Evolutionary conservation across 2,797 vertebrate genomes (phyloP), one percentile per base, ranked within the genome.

Genomic region (Enteromius anoplus): DNA sequence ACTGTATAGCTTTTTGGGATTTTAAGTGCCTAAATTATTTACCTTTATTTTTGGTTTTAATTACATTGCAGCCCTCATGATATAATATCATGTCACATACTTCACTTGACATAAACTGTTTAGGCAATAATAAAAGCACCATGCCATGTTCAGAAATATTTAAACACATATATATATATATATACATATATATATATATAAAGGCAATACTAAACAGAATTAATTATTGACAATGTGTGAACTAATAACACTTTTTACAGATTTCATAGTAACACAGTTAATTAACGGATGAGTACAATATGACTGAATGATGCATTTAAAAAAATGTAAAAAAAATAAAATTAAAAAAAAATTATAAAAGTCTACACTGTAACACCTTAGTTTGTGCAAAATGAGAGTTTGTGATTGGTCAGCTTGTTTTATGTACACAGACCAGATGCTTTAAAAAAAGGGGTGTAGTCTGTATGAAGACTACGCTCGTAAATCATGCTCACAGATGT

Each of bases 321-420:
- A 42, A 47, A 75, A 65, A 65, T 26, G 26, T 26, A 26, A 26
- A 26, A 26, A 26, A 26, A 26, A 26, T 26, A 26, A 26, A 26
- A 26, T 26, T 26, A 1, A 26, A 26, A 34, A 11, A 10, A 45
- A 37, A 40, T 23, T 66, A 75, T 10, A 76, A 75, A 76, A 55
- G n/a, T 15, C 19, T 66, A 37, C 21, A 73, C 29, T 73, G 55
- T 21, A 81, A 51, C 9, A 32, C 42, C 29, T 62, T 23, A 75
- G 15, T 55, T 66, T 82, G 62, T 75, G 72, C 47, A 82, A 82
- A 82, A 76, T 32, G 34, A 66, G 26, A 70, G 11, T 14, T 69
- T 45, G 72, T 66, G 72, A 23, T 55, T 55, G 47, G 34, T 76
- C 62, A 21, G 26, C 2, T 73, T 72, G 42, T 64, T 40, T 53